Conservation (phyloP, 2,888 invertebrate genomes). For the Pristionchus maxplancki region DNA sequence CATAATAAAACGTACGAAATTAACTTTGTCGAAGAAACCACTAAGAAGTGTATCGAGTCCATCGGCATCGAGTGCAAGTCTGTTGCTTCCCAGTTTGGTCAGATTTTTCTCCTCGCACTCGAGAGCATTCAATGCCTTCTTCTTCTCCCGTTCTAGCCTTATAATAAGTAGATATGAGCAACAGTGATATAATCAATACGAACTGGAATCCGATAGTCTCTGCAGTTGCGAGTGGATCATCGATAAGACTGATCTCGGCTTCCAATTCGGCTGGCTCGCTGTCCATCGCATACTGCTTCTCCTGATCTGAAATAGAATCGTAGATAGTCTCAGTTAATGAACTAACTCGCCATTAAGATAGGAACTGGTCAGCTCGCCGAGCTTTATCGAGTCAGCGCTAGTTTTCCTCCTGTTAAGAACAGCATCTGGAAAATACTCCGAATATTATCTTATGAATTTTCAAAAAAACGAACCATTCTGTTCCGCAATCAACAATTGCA, state of each 20-base stretch:
- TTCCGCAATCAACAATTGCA: neutral
- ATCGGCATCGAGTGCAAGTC: slow-evolving; percentile 3
- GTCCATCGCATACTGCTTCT: neutral
- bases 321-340: neutral
- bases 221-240: slow-evolving; percentile 28
- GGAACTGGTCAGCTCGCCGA: neutral
- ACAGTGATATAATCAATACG: neutral
- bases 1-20: slow-evolving; percentile 20
- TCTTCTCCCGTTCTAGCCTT: slow-evolving; percentile 41
- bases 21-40: neutral
- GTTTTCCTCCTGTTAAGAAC: neutral
- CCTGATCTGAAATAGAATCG: neutral
- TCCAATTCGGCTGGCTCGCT: slow-evolving; percentile 16
- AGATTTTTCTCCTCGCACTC: neutral
- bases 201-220: slow-evolving; percentile 42
- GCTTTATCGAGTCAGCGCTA: neutral
- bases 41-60: slow-evolving; percentile 3
- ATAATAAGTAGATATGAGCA: neutral
- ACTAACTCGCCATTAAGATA: neutral
- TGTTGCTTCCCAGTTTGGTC: neutral
- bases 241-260: neutral
- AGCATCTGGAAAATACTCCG: neutral
- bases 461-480: neutral
- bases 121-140: neutral
- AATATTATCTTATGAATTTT: neutral